Evolutionary conservation across 2,888 invertebrate species (phyloP), one percentile per base, ranked within the genome.

Genomic region (Prosopocoilus inquinatus): DNA sequence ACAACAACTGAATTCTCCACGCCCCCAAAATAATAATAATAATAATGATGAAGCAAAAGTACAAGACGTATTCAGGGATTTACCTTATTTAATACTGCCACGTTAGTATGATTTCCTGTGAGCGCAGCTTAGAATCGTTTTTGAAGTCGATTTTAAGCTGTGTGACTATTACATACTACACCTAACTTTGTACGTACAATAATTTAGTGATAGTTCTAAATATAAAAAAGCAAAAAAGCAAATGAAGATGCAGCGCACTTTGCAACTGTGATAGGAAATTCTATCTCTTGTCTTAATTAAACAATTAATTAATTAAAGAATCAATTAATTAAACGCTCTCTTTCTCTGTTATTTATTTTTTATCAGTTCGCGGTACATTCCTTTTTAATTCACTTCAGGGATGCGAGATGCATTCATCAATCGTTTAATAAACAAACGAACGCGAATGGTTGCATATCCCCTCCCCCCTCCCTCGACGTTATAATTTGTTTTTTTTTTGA

Each of bases 231-330:
- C n/a, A n/a, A 9, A 35, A 9, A 11, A 16, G 20, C 13, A n/a
- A 47, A 47, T 47, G 34, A 20, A 13, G 33, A 47, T 47, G 33
- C 47, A 47, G 32, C 47, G 47, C 47, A 47, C 47, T 47, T 47
- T 13, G n/a, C 16, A 60, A 69, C 72, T 72, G 71, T 72, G 72
- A 72, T 72, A 70, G 69, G 67, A 68, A 61, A 57, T 61, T 50
- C 67, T 67, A 65, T 67, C 62, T 62, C 48, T 65, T 41, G 41
- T 41, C 41, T 41, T 41, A 38, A 4, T n/a, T n/a, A n/a, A n/a
- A n/a, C n/a, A n/a, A n/a, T n/a, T n/a, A n/a, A n/a, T n/a, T n/a
- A n/a, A n/a, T n/a, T n/a, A n/a, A n/a, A n/a, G n/a, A n/a, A n/a
- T n/a, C n/a, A n/a, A n/a, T n/a, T 28, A 4, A 28, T 28, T 28